These are phyloP conservation scores for Scleropages formosus DNA, from an alignment of 2,797 vertebrate species.

Conservation along the genomic window DNA sequence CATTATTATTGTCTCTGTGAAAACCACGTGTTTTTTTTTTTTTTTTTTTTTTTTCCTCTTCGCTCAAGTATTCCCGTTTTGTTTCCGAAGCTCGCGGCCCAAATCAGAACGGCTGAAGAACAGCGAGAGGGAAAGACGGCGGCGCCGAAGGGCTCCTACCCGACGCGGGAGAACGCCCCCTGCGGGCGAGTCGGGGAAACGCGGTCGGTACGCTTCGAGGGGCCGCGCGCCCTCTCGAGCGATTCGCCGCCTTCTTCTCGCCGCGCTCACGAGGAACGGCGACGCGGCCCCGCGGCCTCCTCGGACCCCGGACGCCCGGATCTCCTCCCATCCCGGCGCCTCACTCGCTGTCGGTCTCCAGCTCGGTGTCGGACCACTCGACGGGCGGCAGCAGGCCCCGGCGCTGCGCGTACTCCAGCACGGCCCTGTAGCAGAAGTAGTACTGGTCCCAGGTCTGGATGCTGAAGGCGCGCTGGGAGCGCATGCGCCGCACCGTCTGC, in stretches of 20 bases:
- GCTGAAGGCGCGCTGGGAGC: constrained; percentile 80
- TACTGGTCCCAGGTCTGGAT: constrained; percentile 87
- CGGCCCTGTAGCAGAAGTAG: constrained; percentile 79
- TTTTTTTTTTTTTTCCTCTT: constrained; percentile 33
- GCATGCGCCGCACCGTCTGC: constrained; percentile 77
- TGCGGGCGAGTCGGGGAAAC: constrained; percentile 67
- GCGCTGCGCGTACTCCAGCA: constrained; percentile 78
- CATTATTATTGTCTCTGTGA: constrained; percentile 29
- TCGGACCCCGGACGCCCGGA: background rate
- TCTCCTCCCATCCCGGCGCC: constrained; percentile 33
- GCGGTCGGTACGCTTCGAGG: background rate
- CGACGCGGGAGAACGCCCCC: constrained; percentile 70
- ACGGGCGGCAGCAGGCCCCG: constrained; percentile 71
- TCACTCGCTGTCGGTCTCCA: constrained; percentile 80
- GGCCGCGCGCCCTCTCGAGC: background rate
- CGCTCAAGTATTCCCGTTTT: constrained; percentile 58
- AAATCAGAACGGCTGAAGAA: constrained; percentile 23
- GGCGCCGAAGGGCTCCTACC: constrained; percentile 46
- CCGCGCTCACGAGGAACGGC: background rate
- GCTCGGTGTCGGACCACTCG: constrained; percentile 80
- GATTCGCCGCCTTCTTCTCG: background rate
- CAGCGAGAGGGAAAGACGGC: constrained; percentile 34
- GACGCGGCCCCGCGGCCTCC: background rate
- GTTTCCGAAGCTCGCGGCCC: constrained; percentile 46
- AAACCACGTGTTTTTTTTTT: constrained; percentile 37